These are phyloP conservation scores for Megastigmus dorsalis DNA, from an alignment of 2,888 invertebrate genomes.

Conservation along the genomic window DNA sequence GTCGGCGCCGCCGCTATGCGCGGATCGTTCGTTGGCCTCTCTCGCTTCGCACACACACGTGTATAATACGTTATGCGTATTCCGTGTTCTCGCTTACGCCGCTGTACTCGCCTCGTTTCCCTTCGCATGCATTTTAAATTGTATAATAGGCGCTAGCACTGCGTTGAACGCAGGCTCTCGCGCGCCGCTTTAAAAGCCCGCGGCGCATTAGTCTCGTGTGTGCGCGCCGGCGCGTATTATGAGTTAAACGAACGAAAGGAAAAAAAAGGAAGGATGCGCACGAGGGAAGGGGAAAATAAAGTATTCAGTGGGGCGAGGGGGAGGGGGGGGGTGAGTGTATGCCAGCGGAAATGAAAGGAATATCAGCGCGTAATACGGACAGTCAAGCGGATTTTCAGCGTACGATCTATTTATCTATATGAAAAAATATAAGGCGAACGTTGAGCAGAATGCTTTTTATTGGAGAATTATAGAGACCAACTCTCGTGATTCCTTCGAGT, in stretches of 20 bases:
- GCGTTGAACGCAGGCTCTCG: constrained; percentile 24
- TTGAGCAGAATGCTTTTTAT: background rate
- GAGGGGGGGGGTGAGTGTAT: too few relatives aligned
- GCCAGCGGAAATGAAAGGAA: too few relatives aligned
- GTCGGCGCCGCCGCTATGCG: background rate
- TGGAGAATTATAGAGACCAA: background rate
- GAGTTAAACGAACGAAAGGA: constrained; percentile 20
- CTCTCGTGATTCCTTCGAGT: background rate
- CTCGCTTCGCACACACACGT: background rate
- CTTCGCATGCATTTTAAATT: constrained; percentile 51
- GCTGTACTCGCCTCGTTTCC: too few relatives aligned
- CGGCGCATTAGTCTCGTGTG: constrained; percentile 6
- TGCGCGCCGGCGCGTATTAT: constrained; percentile 6
- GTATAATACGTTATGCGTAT: constrained; percentile 31
- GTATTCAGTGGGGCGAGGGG: too few relatives aligned
- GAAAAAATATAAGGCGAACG: constrained; percentile 22
- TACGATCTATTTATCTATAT: background rate
- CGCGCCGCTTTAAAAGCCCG: constrained; percentile 9
- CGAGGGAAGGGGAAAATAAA: constrained; percentile 3
- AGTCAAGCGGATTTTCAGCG: constrained; percentile 16
- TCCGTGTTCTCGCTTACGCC: constrained; percentile 13
- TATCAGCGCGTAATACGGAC: constrained; percentile 10
- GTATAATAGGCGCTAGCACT: constrained; percentile 36
- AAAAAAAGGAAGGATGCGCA: background rate
- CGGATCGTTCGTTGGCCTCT: constrained; percentile 27